These are phyloP conservation scores for Austrolebias charrua DNA, from an alignment of 2,797 vertebrate species.

Conservation along the genomic window DNA sequence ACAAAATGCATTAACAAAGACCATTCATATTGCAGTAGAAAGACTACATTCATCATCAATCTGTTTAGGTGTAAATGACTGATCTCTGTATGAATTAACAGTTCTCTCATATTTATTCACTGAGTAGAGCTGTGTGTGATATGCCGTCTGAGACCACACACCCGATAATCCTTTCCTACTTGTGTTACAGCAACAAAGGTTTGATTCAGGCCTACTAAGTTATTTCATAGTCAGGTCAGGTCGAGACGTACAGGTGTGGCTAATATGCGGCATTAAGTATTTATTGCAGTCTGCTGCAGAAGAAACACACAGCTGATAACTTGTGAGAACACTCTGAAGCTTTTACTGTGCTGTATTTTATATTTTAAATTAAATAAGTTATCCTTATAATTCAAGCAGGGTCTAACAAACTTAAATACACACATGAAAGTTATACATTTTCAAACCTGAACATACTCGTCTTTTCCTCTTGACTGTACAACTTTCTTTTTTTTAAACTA, in stretches of 20 bases:
- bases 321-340: too few relatives aligned
- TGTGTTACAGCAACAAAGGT: conserved; percentile 2
- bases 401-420: too few relatives aligned
- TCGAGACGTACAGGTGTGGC: background rate
- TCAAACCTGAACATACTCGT: background rate
- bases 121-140: background rate
- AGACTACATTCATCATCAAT: background rate
- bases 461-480: too few relatives aligned
- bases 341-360: too few relatives aligned
- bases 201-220: background rate
- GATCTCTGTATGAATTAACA: background rate
- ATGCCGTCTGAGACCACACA: background rate
- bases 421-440: too few relatives aligned
- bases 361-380: too few relatives aligned
- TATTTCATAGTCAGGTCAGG: background rate
- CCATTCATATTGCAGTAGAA: background rate
- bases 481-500: background rate
- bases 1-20: background rate
- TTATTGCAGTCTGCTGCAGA: background rate
- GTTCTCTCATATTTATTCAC: background rate
- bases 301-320: background rate
- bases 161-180: background rate
- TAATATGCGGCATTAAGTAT: background rate
- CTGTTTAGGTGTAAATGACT: conserved; percentile 7
- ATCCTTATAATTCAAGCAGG: too few relatives aligned